phyloP scores from a whole-genome alignment of 2,888 invertebrate species.

The Oscheius sp. region DNA sequence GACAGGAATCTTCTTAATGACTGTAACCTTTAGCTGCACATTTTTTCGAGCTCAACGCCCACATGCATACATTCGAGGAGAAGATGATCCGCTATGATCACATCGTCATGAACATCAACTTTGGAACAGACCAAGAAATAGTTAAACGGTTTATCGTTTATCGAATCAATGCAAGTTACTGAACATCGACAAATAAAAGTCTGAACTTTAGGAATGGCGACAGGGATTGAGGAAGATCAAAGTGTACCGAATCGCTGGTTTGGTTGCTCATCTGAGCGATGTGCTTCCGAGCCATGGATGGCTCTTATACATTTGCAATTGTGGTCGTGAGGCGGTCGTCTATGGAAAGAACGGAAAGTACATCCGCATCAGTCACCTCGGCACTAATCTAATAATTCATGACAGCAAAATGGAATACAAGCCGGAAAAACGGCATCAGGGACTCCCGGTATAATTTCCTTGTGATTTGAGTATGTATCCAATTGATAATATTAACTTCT shows the following conservation, averaged over 20 bases:
- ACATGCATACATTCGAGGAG: not conserved
- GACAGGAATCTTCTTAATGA: not conserved
- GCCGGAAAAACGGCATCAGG: not conserved
- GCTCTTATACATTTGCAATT: not conserved
- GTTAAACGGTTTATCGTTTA: not conserved
- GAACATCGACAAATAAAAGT: not conserved
- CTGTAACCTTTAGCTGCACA: not conserved
- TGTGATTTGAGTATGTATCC: not conserved
- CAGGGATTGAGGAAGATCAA: not conserved
- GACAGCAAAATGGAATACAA: no score
- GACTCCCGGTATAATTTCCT: not conserved
- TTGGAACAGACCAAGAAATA: not conserved
- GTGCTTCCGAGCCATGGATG: not conserved
- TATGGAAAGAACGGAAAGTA: not conserved
- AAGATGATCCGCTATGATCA: not conserved
- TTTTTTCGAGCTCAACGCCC: constrained; percentile 1
- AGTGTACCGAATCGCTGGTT: constrained; percentile 1
- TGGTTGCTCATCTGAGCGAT: no score
- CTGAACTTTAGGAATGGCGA: constrained; percentile 17
- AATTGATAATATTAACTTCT: not conserved
- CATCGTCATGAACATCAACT: constrained; percentile 1
- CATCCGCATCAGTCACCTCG: not conserved
- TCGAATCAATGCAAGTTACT: no score
- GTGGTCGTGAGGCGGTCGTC: constrained; percentile 11
- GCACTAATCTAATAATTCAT: constrained; percentile 8